Percentiles rank a stretch among this genome's conserved stretches.
These are phyloP conservation scores for Elephantulus edwardii DNA, from an alignment of 2,113 vertebrate species.

Conservation along the genomic window DNA sequence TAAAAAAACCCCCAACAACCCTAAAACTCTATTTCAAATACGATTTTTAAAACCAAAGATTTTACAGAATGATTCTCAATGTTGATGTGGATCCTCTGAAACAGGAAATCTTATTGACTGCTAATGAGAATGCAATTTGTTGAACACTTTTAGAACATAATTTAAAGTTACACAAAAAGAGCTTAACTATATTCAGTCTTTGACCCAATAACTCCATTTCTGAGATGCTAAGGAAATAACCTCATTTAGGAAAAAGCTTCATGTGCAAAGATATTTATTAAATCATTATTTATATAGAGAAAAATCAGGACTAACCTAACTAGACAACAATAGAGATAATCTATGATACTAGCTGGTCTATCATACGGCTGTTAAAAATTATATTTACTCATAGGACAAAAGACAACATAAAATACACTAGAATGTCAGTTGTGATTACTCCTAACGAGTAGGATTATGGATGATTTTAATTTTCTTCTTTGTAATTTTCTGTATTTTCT, in stretches of 20 bases:
- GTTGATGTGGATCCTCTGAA: not conserved
- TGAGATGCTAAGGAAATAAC: conserved; percentile 45
- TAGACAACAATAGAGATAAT: conserved; percentile 47
- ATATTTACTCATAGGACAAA: conserved; percentile 18
- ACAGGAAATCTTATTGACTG: not conserved
- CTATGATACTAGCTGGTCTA: conserved; percentile 28
- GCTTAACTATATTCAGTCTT: conserved; percentile 30
- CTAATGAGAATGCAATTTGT: not conserved
- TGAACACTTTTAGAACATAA: not conserved
- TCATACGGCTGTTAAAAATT: conserved; percentile 48
- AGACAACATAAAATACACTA: conserved; percentile 5
- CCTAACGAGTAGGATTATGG: conserved; percentile 50
- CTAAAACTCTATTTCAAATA: too few relatives aligned
- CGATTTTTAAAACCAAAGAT: conserved; percentile 27
- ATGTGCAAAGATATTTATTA: conserved; percentile 52
- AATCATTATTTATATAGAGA: conserved; percentile 54
- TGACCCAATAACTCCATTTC: conserved; percentile 48
- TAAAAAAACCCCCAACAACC: too few relatives aligned
- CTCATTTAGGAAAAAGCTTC: conserved; percentile 22
- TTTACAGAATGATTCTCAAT: not conserved
- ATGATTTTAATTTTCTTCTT: conserved; percentile 72
- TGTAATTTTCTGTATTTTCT: conserved; percentile 70
- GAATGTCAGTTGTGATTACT: conserved; percentile 36
- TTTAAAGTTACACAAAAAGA: not conserved
- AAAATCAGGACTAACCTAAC: conserved; percentile 48